Base-by-base conservation (phyloP, 2,888 invertebrate genomes). In the Aleiodes alternator region DNA sequence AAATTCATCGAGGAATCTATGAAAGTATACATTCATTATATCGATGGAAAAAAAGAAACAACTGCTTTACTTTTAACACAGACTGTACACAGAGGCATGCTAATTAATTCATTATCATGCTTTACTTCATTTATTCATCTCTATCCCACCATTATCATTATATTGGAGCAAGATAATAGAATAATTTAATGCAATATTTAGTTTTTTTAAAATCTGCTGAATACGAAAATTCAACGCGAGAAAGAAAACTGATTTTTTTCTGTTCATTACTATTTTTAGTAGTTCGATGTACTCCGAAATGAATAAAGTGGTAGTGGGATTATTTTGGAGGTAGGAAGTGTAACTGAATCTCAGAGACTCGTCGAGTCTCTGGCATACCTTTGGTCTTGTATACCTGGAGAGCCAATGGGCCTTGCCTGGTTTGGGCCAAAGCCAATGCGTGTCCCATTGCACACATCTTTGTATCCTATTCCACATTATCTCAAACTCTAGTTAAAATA, bases 271-370 rank as follows among this genome's bases (percentile, higher is more conserved):
- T 66, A 61, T 73, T 43, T 57, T 57, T 43, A 68, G 48, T 68
- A 23, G 43, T 31, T 48, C 43, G 14, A 29, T 23, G 51, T 29
- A 16, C 66, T 50, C 9, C 9, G 43, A 43, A 34, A 64, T 64
- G 64, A 16, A 64, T 16, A 64, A 64, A 64, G 29, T 57, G 6
- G 57, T 69, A 73, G 59, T 57, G 64, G 64, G 74, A 70, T 75
- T 71, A 75, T 75, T 75, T 75, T 75, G 71, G 75, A 66, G 71
- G 66, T 75, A 75, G 75, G 75, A 75, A 75, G 75, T 75, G 75
- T 71, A 75, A 75, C 75, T 75, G 68, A 75, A 71, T 75, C 75
- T 75, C 75, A 31, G 50, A 75, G 50, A 75, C 61, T 8, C 38
- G 61, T 4, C 61, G 14, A 61, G 75, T 56, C 66, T 64, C 61